phyloP scores from a whole-genome alignment of 2,797 vertebrate species.

The Mormyrus hasselquistii region DNA sequence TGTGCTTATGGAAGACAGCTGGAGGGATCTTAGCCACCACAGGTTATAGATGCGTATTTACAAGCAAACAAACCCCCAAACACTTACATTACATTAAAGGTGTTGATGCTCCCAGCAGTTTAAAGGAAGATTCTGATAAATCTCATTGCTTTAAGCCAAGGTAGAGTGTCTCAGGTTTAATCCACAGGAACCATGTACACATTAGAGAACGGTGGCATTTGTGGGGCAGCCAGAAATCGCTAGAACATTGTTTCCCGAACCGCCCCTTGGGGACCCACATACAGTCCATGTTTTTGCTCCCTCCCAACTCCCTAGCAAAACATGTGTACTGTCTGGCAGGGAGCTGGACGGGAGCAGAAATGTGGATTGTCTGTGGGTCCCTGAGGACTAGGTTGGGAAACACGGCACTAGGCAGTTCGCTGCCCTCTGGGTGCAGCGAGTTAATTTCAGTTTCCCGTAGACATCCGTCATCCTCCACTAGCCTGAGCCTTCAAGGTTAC shows the following conservation, averaged over 20 bases:
- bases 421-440: background rate
- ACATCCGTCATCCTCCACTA: background rate
- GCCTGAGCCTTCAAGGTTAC: background rate
- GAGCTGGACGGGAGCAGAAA: background rate
- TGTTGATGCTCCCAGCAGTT: background rate
- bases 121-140: background rate
- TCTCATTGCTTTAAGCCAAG: background rate
- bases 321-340: background rate
- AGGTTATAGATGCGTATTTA: background rate
- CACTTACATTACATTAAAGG: background rate
- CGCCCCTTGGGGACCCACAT: background rate
- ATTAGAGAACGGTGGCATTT: background rate
- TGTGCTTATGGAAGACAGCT: background rate
- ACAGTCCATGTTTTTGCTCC: background rate
- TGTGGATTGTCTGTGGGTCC: background rate
- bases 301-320: background rate
- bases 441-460: slow-evolving; percentile 3
- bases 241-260: background rate
- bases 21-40: background rate
- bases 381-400: background rate
- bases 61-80: background rate
- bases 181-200: background rate
- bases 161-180: background rate
- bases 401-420: background rate
- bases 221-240: background rate